Conservation (phyloP, 2,113 vertebrate genomes). For the Apeltes quadracus region DNA sequence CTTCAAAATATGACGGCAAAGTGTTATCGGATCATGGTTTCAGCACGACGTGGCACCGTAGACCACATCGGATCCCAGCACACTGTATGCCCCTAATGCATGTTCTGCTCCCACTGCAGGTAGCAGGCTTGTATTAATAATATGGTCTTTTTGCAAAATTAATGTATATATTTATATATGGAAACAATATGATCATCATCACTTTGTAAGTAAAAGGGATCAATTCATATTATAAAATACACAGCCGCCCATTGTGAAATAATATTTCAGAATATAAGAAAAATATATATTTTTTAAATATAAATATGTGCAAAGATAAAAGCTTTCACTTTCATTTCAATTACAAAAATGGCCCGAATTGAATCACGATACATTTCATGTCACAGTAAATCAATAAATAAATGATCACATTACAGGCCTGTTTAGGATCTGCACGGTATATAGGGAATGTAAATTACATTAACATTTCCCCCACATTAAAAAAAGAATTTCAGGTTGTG, state of each 20-base stretch:
- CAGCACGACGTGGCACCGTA: not conserved
- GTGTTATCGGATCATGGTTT: constrained; percentile 6
- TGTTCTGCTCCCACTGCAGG: not conserved
- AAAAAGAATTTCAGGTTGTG: not conserved
- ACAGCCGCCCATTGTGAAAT: no score
- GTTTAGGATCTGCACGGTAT: not conserved
- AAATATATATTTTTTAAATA: no score
- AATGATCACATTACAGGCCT: not conserved
- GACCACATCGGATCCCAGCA: not conserved
- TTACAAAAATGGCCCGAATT: no score
- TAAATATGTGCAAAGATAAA: no score
- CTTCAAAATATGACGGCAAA: not conserved
- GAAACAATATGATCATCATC: not conserved
- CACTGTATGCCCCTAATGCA: not conserved
- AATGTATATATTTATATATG: not conserved
- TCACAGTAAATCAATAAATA: no score
- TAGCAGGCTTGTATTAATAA: not conserved
- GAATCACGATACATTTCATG: no score
- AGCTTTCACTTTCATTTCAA: no score
- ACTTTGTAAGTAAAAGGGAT: not conserved
- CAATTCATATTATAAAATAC: not conserved
- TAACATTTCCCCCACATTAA: not conserved
- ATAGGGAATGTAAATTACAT: not conserved
- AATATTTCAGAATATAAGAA: no score
- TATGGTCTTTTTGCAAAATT: not conserved